phyloP scores from a whole-genome alignment of 2,113 vertebrate species.

The Rhea pennata region DNA sequence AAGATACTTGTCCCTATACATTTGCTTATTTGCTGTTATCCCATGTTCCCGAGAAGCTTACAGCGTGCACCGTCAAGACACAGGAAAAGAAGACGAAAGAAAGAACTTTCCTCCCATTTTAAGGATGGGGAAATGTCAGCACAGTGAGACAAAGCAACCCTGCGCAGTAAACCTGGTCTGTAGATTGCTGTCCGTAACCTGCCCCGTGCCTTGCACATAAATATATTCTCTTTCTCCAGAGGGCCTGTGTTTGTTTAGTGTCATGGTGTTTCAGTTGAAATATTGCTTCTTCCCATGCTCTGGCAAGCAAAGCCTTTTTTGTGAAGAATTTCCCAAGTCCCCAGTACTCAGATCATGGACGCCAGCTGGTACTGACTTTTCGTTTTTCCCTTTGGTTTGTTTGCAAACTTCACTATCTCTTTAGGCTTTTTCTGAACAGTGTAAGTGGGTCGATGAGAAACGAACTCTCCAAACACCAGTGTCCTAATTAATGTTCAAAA shows the following conservation, averaged over 20 bases:
- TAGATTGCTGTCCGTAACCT: background rate
- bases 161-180: background rate
- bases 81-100: background rate
- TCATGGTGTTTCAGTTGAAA: background rate
- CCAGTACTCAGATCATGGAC: background rate
- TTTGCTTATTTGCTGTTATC: background rate
- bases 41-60: background rate
- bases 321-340: background rate
- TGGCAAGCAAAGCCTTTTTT: background rate
- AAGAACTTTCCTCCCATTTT: background rate
- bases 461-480: background rate
- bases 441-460: slow-evolving; percentile 9
- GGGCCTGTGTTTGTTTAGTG: background rate
- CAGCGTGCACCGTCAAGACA: background rate
- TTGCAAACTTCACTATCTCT: slow-evolving; percentile 12
- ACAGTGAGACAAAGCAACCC: background rate
- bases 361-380: background rate
- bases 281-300: background rate
- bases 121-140: background rate
- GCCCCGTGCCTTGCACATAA: background rate
- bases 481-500: slow-evolving; percentile 32
- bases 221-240: background rate
- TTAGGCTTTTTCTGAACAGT: background rate
- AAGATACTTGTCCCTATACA: too few relatives aligned
- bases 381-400: background rate